Evolutionary conservation across 2,113 vertebrate species (phyloP), one percentile per base, ranked within the genome.

Genomic region (Phaethon lepturus): DNA sequence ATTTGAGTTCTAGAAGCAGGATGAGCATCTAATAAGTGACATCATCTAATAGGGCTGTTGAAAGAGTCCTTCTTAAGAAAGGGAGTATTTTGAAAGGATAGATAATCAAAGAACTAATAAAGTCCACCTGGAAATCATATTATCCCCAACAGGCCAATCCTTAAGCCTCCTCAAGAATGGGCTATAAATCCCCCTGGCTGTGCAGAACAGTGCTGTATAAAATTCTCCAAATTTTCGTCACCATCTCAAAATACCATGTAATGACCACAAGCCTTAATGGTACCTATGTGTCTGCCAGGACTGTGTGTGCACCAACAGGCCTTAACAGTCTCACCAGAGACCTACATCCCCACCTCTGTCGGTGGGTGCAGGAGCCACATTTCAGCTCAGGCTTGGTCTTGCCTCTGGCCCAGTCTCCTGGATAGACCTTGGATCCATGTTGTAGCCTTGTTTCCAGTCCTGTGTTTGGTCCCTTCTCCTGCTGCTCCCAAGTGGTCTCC

Each of bases 321-420:
- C 40, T 47, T 53, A 42, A 42, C 0, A 1, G 5, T 10, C 35
- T 58, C 44, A 10, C 18, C 7, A 0, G 18, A 89, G 5, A 49
- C 55, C 25, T 42, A 26, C 53, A 62, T 55, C 13, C 25, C 25
- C 17, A 42, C n/a, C 9, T 58, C 45, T 64, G 16, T 23, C 25
- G 3, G 0, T 38, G 33, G n/a, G 13, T 6, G 2, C 31, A 78
- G 52, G 4, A 88, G 7, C 8, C 10, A 11, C 28, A 7, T 40
- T 78, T 71, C 52, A 75, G n/a, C 19, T 59, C 24, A 63, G 68
- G 12, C 5, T 74, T 69, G 26, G 24, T 45, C 45, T 76, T 72
- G 22, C 7, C 10, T 66, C 50, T 75, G n/a, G 11, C 7, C 11
- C 44, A 42, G 38, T 63, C 47, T 55, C 23, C 49, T 35, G 8